Percentiles rank a stretch among this genome's conserved stretches.
Evolutionary conservation across 2,888 invertebrate genomes (phyloP).

Genomic region (Zaprionus lineosus): DNA sequence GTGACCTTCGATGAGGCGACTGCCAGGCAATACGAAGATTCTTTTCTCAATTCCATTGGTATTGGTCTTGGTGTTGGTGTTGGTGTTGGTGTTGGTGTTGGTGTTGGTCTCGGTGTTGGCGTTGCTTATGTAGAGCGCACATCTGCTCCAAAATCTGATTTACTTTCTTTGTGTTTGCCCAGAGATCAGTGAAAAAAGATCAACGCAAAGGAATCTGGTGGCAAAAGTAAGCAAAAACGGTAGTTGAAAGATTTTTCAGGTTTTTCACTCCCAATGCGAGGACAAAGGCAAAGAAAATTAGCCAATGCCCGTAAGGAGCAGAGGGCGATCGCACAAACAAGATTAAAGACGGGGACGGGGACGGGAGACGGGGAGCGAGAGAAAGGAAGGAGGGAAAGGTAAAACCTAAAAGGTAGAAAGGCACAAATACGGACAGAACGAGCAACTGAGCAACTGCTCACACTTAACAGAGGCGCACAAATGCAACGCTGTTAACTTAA

Average conservation of each 20-base stretch:
- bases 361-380: slow-evolving; percentile 19
- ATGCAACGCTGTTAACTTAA: slow-evolving; percentile 5
- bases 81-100: slow-evolving; percentile 21
- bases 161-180: slow-evolving; percentile 67
- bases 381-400: slow-evolving; percentile 3
- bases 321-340: slow-evolving; percentile 74
- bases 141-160: slow-evolving; percentile 75
- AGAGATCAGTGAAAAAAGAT: slow-evolving; percentile 56
- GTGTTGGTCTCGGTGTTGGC: slow-evolving; percentile 14
- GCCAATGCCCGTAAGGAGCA: slow-evolving; percentile 64
- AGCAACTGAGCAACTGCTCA: slow-evolving; percentile 16
- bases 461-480: slow-evolving; percentile 17
- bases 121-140: slow-evolving; percentile 46
- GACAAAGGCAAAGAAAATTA: slow-evolving; percentile 69
- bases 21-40: no score
- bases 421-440: slow-evolving; percentile 10
- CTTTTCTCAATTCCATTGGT: slow-evolving; percentile 10
- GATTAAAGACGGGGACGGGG: slow-evolving; percentile 51
- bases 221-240: slow-evolving; percentile 50
- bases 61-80: slow-evolving; percentile 7
- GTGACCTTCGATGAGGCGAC: slow-evolving; percentile 20
- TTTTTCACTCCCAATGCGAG: slow-evolving; percentile 33
- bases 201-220: slow-evolving; percentile 64
- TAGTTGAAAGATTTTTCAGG: slow-evolving; percentile 40
- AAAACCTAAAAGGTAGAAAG: no score